Evolutionary conservation across 2,888 invertebrate species (phyloP).

Genomic region (Synanthedon tipuliformis): DNA sequence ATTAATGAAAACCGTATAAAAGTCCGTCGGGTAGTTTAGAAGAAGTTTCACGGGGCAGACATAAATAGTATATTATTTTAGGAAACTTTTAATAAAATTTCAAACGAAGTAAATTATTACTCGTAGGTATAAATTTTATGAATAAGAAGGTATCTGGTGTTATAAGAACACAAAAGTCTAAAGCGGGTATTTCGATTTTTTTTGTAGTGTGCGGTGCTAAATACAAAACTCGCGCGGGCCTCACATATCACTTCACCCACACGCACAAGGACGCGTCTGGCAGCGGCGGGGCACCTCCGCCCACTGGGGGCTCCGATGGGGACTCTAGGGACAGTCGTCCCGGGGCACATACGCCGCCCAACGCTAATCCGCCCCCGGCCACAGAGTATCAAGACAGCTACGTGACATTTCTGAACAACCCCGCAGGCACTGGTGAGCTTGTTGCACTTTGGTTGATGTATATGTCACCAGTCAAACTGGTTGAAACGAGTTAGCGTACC

Average conservation of each 20-base stretch:
- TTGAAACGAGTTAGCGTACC: no score
- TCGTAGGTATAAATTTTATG: not conserved
- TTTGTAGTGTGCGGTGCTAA: constrained; percentile 88
- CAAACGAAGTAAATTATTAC: no score
- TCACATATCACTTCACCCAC: constrained; percentile 96
- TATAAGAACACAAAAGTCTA: not conserved
- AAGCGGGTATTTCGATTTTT: not conserved
- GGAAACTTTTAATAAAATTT: not conserved
- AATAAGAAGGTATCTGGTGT: not conserved
- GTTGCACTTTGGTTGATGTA: no score
- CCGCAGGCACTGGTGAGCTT: constrained; percentile 37
- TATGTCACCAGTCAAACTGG: no score
- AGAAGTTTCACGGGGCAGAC: no score
- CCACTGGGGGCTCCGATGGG: constrained; percentile 35
- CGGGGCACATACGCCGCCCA: constrained; percentile 20
- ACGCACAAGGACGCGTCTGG: constrained; percentile 77
- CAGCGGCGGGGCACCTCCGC: constrained; percentile 16
- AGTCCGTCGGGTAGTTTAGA: no score
- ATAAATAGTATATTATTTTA: no score
- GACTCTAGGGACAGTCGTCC: constrained; percentile 44
- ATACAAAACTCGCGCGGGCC: constrained; percentile 95
- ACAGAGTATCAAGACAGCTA: constrained; percentile 76
- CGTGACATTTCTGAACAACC: constrained; percentile 75
- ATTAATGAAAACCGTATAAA: no score
- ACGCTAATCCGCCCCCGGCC: constrained; percentile 29